These are phyloP conservation scores for Saccopteryx leptura DNA, from an alignment of 2,113 vertebrate species.

Conservation along the genomic window DNA sequence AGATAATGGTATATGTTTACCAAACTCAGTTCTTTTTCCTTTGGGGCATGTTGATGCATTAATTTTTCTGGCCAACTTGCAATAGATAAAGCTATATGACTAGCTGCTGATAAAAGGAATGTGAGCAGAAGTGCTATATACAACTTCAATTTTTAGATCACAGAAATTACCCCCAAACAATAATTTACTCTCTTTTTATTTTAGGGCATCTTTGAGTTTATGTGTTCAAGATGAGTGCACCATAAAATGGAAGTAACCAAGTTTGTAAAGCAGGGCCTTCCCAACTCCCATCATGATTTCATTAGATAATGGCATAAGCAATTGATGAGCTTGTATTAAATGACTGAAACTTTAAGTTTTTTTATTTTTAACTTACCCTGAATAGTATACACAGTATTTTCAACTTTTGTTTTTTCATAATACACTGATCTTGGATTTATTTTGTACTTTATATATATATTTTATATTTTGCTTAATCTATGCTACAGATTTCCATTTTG, in stretches of 20 bases:
- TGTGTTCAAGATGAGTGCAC: neutral
- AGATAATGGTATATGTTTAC: neutral
- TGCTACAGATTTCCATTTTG: neutral
- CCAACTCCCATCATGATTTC: neutral
- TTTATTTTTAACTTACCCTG: neutral
- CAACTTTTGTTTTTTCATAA: neutral
- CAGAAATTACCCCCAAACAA: neutral
- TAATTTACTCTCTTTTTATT: neutral
- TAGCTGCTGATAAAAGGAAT: neutral
- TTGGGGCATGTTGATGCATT: neutral
- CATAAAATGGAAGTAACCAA: neutral
- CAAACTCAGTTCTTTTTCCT: neutral
- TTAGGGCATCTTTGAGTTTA: constrained; percentile 14
- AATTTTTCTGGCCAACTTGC: neutral
- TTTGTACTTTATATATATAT: neutral
- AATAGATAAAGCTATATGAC: neutral
- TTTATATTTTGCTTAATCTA: neutral
- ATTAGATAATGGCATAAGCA: neutral
- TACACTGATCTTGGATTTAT: neutral
- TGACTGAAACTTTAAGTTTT: neutral
- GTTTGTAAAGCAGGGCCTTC: neutral
- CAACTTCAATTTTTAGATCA: neutral
- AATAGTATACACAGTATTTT: neutral
- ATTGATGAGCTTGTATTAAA: neutral
- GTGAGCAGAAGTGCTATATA: neutral